Evolutionary conservation across 2,888 invertebrate genomes (phyloP).

Genomic region (Thecophora atra): DNA sequence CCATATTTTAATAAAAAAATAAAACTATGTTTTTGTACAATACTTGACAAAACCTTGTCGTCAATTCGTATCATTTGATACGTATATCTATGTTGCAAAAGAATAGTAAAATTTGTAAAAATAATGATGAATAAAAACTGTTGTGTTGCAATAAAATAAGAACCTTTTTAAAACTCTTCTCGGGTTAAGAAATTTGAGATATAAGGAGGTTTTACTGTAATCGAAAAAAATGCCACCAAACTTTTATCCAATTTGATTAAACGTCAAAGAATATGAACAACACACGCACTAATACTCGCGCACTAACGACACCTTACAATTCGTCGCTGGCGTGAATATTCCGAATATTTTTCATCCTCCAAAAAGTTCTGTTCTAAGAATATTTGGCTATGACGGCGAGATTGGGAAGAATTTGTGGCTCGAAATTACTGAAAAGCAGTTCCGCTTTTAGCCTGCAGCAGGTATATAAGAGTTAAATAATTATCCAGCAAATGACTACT

Average conservation of each 20-base stretch:
- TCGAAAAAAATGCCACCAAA: not conserved
- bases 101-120: too few species aligned
- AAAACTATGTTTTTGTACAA: too few species aligned
- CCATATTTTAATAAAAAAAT: too few species aligned
- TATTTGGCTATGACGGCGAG: slow-evolving; percentile 80
- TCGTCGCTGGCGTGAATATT: slow-evolving; percentile 26
- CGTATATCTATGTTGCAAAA: too few species aligned
- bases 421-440: slow-evolving; percentile 81
- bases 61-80: too few species aligned
- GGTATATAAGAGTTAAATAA: slow-evolving; percentile 64
- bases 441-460: slow-evolving; percentile 75
- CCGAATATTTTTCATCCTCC: slow-evolving; percentile 55
- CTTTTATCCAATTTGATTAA: not conserved
- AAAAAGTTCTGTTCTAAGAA: slow-evolving; percentile 57
- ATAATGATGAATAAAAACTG: too few species aligned
- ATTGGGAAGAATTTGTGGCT: slow-evolving; percentile 86
- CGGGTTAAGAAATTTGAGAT: too few species aligned
- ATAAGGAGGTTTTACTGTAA: too few species aligned
- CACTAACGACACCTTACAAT: slow-evolving; percentile 3
- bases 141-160: too few species aligned
- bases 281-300: slow-evolving; percentile 11
- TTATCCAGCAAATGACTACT: not conserved
- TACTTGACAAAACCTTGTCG: too few species aligned
- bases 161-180: too few species aligned
- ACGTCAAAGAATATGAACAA: slow-evolving; percentile 8